Evolutionary conservation across 2,113 vertebrate genomes (phyloP), one percentile per base, ranked within the genome.

Genomic region (Odontophorus gujanensis): DNA sequence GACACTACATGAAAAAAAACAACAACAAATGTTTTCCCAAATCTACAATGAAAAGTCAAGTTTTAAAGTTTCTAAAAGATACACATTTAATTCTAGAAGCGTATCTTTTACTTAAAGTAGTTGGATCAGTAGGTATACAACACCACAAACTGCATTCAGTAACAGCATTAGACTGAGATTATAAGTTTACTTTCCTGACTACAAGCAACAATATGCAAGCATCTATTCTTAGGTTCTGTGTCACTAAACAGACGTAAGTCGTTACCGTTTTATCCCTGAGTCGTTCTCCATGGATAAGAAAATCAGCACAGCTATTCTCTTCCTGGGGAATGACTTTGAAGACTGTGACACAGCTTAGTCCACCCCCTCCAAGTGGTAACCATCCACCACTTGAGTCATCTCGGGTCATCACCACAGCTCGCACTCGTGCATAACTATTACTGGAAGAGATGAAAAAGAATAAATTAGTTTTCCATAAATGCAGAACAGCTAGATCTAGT

Each of bases 341-440:
- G 97, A 99, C 98, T 68, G 99, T 99, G 98, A 99, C 99, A 95
- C 98, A 99, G 98, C 99, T 99, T 88, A 99, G 98, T 94, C 99
- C 99, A 96, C 99, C 99, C 73, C 99, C 98, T 96, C 98, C 99
- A 92, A 99, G 98, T 95, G 99, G 99, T 96, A 99, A 98, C 99
- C 99, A 99, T 97, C 99, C 99, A 94, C 99, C 99, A 92, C 99
- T 99, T 97, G 99, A 99, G 98, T 99, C 99, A 98, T 99, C 99
- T 97, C 99, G 98, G 98, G 99, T 99, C 99, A 99, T 99, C 98
- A 99, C 99, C 99, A 99, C 99, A 98, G 99, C 99, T 99, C 99
- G 98, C 98, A 99, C 99, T 97, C 98, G 98, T 97, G 99, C 99
- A 98, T 99, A 99, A 98, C 98, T 98, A 98, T 98, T 98, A 99